phyloP scores from a whole-genome alignment of 2,888 invertebrate genomes.

The Vesta saturnalis region DNA sequence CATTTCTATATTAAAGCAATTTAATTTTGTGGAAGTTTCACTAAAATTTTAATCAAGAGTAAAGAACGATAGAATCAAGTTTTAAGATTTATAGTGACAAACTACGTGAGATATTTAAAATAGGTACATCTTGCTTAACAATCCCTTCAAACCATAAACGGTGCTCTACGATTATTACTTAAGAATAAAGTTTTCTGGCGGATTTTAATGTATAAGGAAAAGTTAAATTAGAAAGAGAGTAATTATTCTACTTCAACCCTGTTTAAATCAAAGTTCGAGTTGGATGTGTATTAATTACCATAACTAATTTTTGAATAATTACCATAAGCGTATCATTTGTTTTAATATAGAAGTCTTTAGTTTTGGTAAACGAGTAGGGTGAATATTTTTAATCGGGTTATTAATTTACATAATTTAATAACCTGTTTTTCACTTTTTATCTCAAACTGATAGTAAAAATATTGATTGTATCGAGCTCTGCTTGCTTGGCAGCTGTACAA shows the following conservation, averaged over 20 bases:
- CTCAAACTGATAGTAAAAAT: too few species aligned
- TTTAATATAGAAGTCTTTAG: conserved; percentile 27
- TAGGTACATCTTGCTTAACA: conserved; percentile 24
- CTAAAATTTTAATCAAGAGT: conserved; percentile 25
- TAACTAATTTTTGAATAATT: conserved; percentile 37
- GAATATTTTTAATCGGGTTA: conserved; percentile 26
- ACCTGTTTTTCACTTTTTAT: too few species aligned
- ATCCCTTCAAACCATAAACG: conserved; percentile 15
- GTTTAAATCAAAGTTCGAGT: conserved; percentile 20
- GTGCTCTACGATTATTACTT: conserved; percentile 22
- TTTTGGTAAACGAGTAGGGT: conserved; percentile 16
- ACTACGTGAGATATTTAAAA: conserved; percentile 23
- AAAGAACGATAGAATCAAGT: conserved; percentile 13
- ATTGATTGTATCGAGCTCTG: too few species aligned
- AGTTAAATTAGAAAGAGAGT: conserved; percentile 31
- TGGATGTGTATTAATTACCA: conserved; percentile 32
- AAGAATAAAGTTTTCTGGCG: conserved; percentile 21
- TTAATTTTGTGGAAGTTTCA: conserved; percentile 19
- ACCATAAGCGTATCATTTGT: conserved; percentile 29
- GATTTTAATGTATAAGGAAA: conserved; percentile 24
- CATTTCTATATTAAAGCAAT: conserved; percentile 13
- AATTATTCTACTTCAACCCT: conserved; percentile 28
- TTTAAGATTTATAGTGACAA: conserved; percentile 20
- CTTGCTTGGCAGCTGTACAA: too few species aligned
- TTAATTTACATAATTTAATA: conserved; percentile 32